A percentile compares a stretch with the other conserved stretches of the same genome.
These are phyloP conservation scores for Enhydra lutris DNA, from an alignment of 2,113 vertebrate species.

Conservation along the genomic window DNA sequence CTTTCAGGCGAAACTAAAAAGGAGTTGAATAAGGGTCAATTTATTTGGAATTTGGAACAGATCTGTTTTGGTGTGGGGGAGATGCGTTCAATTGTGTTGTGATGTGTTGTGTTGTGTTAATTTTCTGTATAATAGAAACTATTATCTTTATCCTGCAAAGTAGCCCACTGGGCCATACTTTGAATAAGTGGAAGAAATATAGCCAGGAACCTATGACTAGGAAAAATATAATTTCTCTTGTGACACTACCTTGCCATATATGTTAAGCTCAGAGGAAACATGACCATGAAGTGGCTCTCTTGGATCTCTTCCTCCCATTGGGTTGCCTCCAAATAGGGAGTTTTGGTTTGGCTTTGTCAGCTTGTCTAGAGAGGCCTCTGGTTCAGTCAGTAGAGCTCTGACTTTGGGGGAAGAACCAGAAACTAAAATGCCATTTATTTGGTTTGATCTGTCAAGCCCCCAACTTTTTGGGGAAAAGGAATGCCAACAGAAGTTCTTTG, in stretches of 20 bases:
- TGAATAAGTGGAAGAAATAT: neutral
- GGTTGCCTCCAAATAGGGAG: neutral
- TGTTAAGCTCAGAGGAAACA: neutral
- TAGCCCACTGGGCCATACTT: neutral
- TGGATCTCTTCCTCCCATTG: neutral
- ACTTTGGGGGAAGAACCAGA: neutral
- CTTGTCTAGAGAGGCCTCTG: neutral
- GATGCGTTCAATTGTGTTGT: neutral
- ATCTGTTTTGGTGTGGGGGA: neutral
- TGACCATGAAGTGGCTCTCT: neutral
- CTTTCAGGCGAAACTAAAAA: neutral
- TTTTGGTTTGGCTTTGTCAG: neutral
- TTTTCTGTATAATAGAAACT: neutral
- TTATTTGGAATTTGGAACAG: neutral
- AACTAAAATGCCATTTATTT: neutral
- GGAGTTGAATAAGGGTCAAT: neutral
- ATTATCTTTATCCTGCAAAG: neutral
- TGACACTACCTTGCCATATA: neutral
- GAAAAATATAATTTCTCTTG: neutral
- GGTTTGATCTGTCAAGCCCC: neutral
- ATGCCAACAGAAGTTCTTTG: neutral
- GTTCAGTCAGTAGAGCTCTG: neutral
- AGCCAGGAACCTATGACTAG: neutral
- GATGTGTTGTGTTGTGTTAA: neutral
- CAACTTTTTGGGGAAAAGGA: fast-evolving